Evolutionary conservation across 2,797 vertebrate species (phyloP), one percentile per base, ranked within the genome.

Genomic region (Myotis myotis): DNA sequence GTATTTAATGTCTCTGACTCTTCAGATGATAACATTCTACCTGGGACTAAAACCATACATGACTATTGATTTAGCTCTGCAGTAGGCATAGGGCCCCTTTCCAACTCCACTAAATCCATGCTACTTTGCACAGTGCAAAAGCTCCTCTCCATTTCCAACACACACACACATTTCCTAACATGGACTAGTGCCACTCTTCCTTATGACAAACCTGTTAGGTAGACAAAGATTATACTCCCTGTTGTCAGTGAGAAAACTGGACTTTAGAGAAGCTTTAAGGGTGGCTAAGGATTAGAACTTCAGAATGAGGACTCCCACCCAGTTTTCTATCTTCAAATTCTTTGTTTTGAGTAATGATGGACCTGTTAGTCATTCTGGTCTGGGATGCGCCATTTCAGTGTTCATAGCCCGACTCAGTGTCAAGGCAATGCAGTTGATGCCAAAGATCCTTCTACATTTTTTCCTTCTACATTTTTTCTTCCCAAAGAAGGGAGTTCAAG

Each of bases 401-500:
- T 55, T 41, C 57, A 28, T 3, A 33, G 33, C 22, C 5, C 30
- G 6, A 62, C n/a, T 70, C 81, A 70, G 33, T 33, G 25, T 25
- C 60, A 71, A 86, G n/a, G 30, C 38, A 81, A 85, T 55, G 15
- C 4, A 30, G 5, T 28, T 41, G n/a, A 66, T 51, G 15, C 64
- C 57, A 96, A 53, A 74, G 7, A 0, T 30, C 95, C 25, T 53
- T 92, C 30, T 28, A 6, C 36, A 75, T 71, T 55, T 82, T 87
- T 79, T 25, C 22, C 62, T 64, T n/a, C 57, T 60, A 60, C 11
- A 30, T 60, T 60, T 82, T 84, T 78, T 25, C 22, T 85, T 5
- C 78, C n/a, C 83, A 64, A 91, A 94, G 44, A 85, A 90, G 38
- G 78, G 64, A 84, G 41, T 8, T 55, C 74, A 96, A 89, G 81